Evolutionary conservation across 2,888 invertebrate species (phyloP).

Genomic region (Noctua janthe): DNA sequence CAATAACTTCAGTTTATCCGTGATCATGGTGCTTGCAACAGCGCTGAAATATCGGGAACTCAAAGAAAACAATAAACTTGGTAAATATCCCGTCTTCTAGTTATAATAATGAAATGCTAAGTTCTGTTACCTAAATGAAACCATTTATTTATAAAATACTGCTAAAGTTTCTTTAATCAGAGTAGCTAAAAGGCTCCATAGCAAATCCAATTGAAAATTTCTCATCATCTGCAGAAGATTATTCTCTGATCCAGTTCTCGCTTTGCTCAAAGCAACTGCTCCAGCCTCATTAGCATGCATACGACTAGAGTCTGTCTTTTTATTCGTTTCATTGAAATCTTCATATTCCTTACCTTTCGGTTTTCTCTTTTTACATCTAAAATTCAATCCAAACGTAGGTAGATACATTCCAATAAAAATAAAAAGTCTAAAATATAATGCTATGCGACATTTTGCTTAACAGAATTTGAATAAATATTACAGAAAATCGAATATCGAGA

Average conservation of each 20-base stretch:
- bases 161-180: slow-evolving; percentile 9
- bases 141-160: slow-evolving; percentile 29
- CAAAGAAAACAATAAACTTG: no score
- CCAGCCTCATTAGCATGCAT: slow-evolving; percentile 58
- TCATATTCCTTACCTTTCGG: slow-evolving; percentile 25
- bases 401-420: slow-evolving; percentile 23
- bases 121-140: slow-evolving; percentile 13
- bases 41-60: no score
- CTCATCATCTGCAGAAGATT: slow-evolving; percentile 37
- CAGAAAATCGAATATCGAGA: slow-evolving; percentile 56
- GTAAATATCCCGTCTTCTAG: no score
- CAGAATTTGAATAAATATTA: slow-evolving; percentile 37
- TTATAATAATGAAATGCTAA: background rate
- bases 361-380: slow-evolving; percentile 21
- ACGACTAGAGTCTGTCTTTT: slow-evolving; percentile 46
- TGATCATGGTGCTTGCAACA: no score
- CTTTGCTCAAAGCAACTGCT: slow-evolving; percentile 47
- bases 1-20: no score
- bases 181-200: slow-evolving; percentile 22
- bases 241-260: slow-evolving; percentile 27
- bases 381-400: slow-evolving; percentile 9
- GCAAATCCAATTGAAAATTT: slow-evolving; percentile 43
- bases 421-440: slow-evolving; percentile 20
- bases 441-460: slow-evolving; percentile 29
- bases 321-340: slow-evolving; percentile 44